phyloP scores from a whole-genome alignment of 2,113 vertebrate species.

The Tenrec ecaudatus region DNA sequence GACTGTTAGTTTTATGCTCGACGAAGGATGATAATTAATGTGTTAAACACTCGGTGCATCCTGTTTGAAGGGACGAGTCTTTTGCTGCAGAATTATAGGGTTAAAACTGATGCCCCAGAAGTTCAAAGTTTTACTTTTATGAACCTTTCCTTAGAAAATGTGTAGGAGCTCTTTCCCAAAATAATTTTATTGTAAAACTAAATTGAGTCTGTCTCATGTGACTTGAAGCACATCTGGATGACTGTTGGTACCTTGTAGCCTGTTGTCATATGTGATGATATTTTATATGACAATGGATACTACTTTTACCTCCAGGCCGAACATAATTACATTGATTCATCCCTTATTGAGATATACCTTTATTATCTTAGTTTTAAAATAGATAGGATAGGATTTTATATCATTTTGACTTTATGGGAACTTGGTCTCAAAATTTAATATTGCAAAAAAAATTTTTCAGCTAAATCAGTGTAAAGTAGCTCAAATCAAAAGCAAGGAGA shows the following conservation, averaged over 20 bases:
- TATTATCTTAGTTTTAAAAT: conserved; percentile 28
- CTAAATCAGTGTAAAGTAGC: conserved; percentile 13
- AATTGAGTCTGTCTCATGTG: neutral
- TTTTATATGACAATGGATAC: conserved; percentile 5
- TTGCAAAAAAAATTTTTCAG: neutral
- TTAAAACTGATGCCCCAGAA: neutral
- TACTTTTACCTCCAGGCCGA: neutral
- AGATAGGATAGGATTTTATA: conserved; percentile 23
- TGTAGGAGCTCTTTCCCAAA: conserved; percentile 3
- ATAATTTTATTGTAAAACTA: conserved; percentile 42
- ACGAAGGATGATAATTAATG: conserved; percentile 86
- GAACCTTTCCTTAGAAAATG: conserved; percentile 50
- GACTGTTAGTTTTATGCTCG: conserved; percentile 83
- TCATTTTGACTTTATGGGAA: conserved; percentile 47
- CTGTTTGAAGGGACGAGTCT: conserved; percentile 59
- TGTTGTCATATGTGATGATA: neutral
- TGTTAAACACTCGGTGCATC: conserved; percentile 76
- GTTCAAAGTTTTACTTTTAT: conserved; percentile 57
- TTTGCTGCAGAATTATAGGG: conserved; percentile 61
- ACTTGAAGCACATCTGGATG: conserved; percentile 36
- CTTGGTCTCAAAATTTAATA: conserved; percentile 40
- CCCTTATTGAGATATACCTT: neutral
- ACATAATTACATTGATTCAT: conserved; percentile 2
- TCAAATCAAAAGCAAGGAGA: conserved; percentile 22
- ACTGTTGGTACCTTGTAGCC: neutral